phyloP scores from a whole-genome alignment of 2,113 vertebrate genomes.

The Hippoglossus stenolepis region DNA sequence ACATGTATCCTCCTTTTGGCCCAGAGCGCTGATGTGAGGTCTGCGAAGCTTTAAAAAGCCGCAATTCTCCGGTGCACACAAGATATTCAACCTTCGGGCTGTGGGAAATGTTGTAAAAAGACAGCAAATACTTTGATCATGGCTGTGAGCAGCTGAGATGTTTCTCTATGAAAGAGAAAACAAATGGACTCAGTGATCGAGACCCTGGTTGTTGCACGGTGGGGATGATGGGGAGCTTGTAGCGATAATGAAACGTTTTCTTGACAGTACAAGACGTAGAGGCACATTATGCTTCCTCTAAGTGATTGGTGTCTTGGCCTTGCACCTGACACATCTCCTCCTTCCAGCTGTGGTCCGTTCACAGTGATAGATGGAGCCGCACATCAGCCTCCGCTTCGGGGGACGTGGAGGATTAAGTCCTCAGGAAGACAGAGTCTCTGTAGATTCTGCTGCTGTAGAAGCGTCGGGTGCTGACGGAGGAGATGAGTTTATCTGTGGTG shows the following conservation, averaged over 20 bases:
- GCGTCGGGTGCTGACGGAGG: too few species aligned
- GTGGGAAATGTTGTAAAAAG: background rate
- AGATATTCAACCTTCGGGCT: too few species aligned
- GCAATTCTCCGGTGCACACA: background rate
- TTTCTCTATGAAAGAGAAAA: background rate
- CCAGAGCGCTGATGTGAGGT: too few species aligned
- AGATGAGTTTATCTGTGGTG: too few species aligned
- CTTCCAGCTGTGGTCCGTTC: constrained; percentile 25
- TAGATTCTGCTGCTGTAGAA: too few species aligned
- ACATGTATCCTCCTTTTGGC: background rate
- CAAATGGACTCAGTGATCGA: background rate
- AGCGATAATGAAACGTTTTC: background rate
- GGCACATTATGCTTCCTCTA: background rate
- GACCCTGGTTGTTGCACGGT: background rate
- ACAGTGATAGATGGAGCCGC: constrained; percentile 24
- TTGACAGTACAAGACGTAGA: background rate
- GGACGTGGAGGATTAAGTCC: background rate
- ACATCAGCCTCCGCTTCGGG: constrained; percentile 4
- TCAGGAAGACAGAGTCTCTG: background rate
- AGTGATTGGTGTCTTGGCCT: constrained; percentile 32
- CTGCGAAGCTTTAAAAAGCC: background rate
- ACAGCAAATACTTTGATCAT: background rate
- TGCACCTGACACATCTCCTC: constrained; percentile 30
- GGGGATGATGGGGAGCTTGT: too few species aligned
- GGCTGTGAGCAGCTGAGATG: background rate